A percentile compares a stretch with the other conserved stretches of the same genome.
Conservation (phyloP, 2,888 invertebrate species). For the Campaea margaritaria region DNA sequence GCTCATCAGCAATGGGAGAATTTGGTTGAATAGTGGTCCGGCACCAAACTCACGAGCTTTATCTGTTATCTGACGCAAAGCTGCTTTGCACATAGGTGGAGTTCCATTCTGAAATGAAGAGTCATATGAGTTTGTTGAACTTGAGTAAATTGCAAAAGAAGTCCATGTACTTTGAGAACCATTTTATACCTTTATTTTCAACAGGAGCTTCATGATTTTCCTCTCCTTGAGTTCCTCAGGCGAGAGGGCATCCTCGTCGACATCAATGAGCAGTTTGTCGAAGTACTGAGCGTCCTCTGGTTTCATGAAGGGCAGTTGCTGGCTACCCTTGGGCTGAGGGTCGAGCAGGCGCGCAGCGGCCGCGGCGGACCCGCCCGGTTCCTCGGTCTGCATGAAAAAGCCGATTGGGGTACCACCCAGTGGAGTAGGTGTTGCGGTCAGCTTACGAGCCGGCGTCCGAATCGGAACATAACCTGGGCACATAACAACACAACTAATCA, state of each 20-base stretch:
- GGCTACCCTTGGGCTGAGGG: conserved; percentile 96
- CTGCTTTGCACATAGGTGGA: conserved; percentile 99
- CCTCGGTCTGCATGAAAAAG: conserved; percentile 97
- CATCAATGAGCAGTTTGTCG: conserved; percentile 98
- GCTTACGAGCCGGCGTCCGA: conserved; percentile 98
- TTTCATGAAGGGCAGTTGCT: conserved; percentile 98
- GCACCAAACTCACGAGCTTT: conserved; percentile 99
- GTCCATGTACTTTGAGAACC: not conserved
- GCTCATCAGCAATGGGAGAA: conserved; percentile 99
- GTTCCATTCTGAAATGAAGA: conserved; percentile 91
- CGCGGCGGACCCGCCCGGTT: conserved; percentile 92
- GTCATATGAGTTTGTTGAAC: not conserved
- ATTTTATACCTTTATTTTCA: conserved; percentile 93
- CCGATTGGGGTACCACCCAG: conserved; percentile 96
- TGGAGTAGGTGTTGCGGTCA: conserved; percentile 99
- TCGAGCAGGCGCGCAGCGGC: conserved; percentile 93
- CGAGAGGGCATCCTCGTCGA: conserved; percentile 97
- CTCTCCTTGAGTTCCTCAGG: conserved; percentile 99
- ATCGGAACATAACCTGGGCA: conserved; percentile 94
- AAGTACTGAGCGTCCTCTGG: conserved; percentile 99
- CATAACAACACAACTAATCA: conserved; percentile 62
- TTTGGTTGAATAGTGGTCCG: conserved; percentile 99
- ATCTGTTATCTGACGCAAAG: conserved; percentile 98
- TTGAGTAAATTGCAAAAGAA: not conserved
- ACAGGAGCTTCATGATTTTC: conserved; percentile 98